A percentile compares a stretch with the other conserved stretches of the same genome.
Conservation (phyloP, 2,888 invertebrate species). For the Choristoneura rosaceana region DNA sequence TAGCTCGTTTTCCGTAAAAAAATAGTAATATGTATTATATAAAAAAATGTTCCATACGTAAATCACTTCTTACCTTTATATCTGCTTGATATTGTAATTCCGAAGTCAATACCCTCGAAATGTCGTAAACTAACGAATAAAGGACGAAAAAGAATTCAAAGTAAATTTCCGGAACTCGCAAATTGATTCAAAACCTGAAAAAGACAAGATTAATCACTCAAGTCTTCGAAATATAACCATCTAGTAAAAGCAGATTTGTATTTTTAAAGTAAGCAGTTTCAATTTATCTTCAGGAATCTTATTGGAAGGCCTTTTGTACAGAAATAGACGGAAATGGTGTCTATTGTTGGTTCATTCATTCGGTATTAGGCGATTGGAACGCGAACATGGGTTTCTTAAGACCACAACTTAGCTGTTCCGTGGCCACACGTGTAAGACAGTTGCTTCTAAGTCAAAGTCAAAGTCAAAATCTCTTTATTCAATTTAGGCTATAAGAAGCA, state of each 20-base stretch:
- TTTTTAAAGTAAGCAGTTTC: not conserved
- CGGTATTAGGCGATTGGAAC: not conserved
- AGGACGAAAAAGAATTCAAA: not conserved
- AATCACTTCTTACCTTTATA: too few relatives aligned
- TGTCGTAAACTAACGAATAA: conserved; percentile 2
- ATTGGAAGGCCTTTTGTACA: not conserved
- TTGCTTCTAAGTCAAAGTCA: too few relatives aligned
- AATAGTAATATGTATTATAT: too few relatives aligned
- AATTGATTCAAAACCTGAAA: conserved; percentile 8
- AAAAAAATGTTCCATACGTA: too few relatives aligned
- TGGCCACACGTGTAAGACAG: too few relatives aligned
- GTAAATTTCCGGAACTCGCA: not conserved
- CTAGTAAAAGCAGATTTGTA: not conserved
- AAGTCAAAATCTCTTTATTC: too few relatives aligned
- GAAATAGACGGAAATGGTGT: not conserved
- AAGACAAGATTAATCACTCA: conserved; percentile 10
- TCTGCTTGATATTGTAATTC: not conserved
- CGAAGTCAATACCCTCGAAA: not conserved
- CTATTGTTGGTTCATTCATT: not conserved
- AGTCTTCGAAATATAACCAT: not conserved
- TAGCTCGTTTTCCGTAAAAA: too few relatives aligned
- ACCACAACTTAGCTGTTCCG: too few relatives aligned
- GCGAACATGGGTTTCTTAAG: not conserved
- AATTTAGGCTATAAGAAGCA: too few relatives aligned
- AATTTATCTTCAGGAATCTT: not conserved